Evolutionary conservation across 2,797 vertebrate genomes (phyloP).

Genomic region (Molothrus aeneus): DNA sequence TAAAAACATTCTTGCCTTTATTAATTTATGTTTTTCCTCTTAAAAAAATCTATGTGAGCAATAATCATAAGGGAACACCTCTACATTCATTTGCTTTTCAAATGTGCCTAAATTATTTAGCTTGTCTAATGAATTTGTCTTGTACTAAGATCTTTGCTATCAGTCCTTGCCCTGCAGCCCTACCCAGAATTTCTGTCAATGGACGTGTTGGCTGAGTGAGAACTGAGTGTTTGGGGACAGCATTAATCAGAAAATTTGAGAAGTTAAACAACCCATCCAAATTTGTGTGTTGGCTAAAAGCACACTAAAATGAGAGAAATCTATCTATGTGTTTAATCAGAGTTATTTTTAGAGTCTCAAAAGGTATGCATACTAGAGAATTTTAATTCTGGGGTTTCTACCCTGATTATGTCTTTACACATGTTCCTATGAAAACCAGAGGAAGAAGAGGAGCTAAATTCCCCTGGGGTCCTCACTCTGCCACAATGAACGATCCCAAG

Average conservation of each 20-base stretch:
- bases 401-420: neutral
- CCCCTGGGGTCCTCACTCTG: neutral
- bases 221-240: neutral
- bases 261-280: neutral
- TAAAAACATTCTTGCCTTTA: slow-evolving; percentile 65
- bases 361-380: neutral
- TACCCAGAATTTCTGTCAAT: neutral
- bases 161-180: slow-evolving; percentile 44
- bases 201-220: neutral
- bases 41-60: slow-evolving; percentile 66
- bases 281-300: neutral
- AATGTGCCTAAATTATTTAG: slow-evolving; percentile 73
- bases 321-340: neutral
- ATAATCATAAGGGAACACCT: slow-evolving; percentile 70
- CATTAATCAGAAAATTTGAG: neutral
- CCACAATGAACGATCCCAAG: neutral
- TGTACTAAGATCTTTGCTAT: slow-evolving; percentile 32
- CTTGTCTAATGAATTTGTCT: slow-evolving; percentile 72
- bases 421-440: fast-evolving
- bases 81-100: slow-evolving; percentile 62
- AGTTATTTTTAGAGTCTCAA: neutral
- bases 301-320: neutral
- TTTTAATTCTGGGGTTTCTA: neutral
- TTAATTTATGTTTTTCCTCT: slow-evolving; percentile 73
- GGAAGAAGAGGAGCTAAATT: neutral